Percentiles rank a stretch among this genome's conserved stretches.
These are phyloP conservation scores for Pseudomyrmex flavicornis DNA, from an alignment of 1,140 invertebrate species.

Conservation along the genomic window DNA sequence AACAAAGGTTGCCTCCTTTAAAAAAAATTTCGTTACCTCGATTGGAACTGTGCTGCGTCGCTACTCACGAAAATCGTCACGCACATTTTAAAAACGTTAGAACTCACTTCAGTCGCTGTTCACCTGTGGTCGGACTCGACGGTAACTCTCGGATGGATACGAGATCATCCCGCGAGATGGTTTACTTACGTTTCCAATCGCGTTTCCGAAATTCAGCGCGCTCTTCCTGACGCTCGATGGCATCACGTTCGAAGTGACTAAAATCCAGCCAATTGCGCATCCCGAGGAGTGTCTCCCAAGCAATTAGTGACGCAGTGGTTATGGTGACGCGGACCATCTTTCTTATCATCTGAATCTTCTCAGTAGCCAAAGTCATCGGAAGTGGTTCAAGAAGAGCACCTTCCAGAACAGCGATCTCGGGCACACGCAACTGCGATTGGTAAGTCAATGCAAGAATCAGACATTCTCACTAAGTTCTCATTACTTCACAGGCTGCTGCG, in stretches of 20 bases:
- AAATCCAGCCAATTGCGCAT: conserved; percentile 83
- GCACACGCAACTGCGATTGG: no score
- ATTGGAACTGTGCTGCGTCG: not conserved
- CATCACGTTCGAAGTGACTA: conserved; percentile 73
- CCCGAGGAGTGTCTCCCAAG: conserved; percentile 65
- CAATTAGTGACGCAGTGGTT: not conserved
- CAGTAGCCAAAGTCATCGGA: no score
- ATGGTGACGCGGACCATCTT: not conserved
- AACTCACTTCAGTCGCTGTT: not conserved
- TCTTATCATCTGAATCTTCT: not conserved
- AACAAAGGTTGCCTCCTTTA: conserved; percentile 28
- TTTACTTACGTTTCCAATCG: conserved; percentile 81
- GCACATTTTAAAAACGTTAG: not conserved
- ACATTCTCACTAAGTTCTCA: no score
- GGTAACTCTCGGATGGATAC: conserved; percentile 69
- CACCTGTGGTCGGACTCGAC: conserved; percentile 41
- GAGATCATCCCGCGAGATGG: conserved; percentile 59
- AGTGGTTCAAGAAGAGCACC: no score
- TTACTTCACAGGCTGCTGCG: no score
- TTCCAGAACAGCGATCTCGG: no score
- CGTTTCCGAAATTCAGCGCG: conserved; percentile 77
- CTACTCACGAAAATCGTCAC: conserved; percentile 6
- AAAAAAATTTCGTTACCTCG: not conserved
- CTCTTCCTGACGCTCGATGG: conserved; percentile 69
- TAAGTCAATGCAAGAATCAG: no score